Evolutionary conservation across 2,888 invertebrate species (phyloP).

Genomic region (Pandemis heparana): DNA sequence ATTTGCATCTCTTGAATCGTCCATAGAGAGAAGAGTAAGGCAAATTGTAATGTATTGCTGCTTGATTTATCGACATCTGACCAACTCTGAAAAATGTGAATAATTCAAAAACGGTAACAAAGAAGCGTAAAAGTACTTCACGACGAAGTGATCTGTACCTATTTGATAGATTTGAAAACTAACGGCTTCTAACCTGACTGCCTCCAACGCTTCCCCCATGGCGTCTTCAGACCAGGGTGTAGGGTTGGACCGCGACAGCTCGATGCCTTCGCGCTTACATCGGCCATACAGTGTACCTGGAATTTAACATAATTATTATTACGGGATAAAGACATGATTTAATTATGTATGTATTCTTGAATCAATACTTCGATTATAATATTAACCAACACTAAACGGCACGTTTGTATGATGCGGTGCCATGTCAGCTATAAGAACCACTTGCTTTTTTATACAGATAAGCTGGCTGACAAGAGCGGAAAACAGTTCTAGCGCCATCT

Average conservation of each 20-base stretch:
- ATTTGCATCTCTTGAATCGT: slow-evolving; percentile 94
- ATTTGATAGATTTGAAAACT: not conserved
- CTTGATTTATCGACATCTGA: slow-evolving; percentile 97
- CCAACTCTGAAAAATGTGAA: slow-evolving; percentile 87
- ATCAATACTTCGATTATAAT: no score
- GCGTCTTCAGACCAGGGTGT: slow-evolving; percentile 98
- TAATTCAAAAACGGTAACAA: not conserved
- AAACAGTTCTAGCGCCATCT: no score
- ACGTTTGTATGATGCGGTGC: no score
- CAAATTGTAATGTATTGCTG: slow-evolving; percentile 95
- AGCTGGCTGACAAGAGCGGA: no score
- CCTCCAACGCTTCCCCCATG: slow-evolving; percentile 95
- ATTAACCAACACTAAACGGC: no score
- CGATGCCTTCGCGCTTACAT: slow-evolving; percentile 96
- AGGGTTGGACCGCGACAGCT: slow-evolving; percentile 94
- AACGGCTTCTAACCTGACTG: slow-evolving; percentile 88
- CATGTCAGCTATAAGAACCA: no score
- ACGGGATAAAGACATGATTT: no score
- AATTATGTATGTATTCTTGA: no score
- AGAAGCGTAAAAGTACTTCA: not conserved
- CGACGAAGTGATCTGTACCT: not conserved
- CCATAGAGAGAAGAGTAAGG: slow-evolving; percentile 96
- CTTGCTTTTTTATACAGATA: no score
- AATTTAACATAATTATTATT: not conserved
- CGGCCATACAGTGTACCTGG: slow-evolving; percentile 93